Conservation (phyloP, 2,888 invertebrate species). For the Calliopum simillimum region DNA sequence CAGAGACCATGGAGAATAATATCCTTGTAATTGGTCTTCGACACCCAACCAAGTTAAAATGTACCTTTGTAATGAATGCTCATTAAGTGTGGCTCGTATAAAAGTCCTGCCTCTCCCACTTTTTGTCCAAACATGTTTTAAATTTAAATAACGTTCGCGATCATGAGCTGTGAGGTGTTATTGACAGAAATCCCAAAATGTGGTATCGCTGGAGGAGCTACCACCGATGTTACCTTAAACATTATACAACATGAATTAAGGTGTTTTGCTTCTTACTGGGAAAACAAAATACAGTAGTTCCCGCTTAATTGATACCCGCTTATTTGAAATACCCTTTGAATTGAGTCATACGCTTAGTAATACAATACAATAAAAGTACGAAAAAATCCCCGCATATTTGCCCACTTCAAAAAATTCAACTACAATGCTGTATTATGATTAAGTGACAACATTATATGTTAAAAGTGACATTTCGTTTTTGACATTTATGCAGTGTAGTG, state of each 20-base stretch:
- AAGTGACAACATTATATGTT: too few relatives aligned
- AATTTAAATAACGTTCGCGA: conserved; percentile 82
- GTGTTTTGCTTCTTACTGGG: background rate
- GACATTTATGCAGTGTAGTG: too few relatives aligned
- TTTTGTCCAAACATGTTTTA: conserved; percentile 77
- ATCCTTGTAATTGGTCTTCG: conserved; percentile 72
- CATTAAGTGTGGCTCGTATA: conserved; percentile 90
- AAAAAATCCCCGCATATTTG: too few relatives aligned
- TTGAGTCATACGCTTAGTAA: too few relatives aligned
- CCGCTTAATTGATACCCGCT: too few relatives aligned
- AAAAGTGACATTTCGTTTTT: too few relatives aligned
- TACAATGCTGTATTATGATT: too few relatives aligned
- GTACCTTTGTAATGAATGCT: conserved; percentile 87
- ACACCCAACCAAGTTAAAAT: conserved; percentile 81
- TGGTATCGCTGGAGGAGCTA: conserved; percentile 58
- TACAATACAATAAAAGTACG: too few relatives aligned
- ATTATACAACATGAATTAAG: background rate
- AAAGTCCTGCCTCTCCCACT: conserved; percentile 76
- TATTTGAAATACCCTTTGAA: too few relatives aligned
- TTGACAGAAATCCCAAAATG: conserved; percentile 84
- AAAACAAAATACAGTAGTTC: background rate
- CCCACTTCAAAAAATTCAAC: too few relatives aligned
- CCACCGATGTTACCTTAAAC: conserved; percentile 26
- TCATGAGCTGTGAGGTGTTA: conserved; percentile 88
- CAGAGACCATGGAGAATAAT: conserved; percentile 90